Conservation (phyloP, 2,113 vertebrate species). For the Grammomys surdaster region DNA sequence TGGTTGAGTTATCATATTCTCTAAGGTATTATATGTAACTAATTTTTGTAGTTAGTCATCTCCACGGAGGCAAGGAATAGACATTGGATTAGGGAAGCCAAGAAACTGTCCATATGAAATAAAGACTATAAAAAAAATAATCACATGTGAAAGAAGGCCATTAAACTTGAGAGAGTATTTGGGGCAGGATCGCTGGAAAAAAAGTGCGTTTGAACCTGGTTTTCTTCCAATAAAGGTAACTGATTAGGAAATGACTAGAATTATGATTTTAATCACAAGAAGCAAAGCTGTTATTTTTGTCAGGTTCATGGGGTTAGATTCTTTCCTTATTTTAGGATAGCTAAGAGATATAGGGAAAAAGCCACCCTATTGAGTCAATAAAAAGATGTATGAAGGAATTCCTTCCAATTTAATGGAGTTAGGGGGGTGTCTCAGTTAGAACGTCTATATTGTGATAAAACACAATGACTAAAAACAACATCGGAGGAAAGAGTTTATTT, state of each 20-base stretch:
- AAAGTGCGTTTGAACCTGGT: neutral
- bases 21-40: neutral
- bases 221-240: neutral
- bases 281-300: neutral
- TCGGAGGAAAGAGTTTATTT: neutral
- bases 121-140: neutral
- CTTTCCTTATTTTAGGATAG: neutral
- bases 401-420: too few relatives aligned
- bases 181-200: neutral
- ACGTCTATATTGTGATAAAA: neutral
- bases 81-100: neutral
- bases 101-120: neutral
- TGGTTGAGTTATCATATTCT: neutral
- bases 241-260: neutral
- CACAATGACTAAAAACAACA: neutral
- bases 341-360: rapidly evolving
- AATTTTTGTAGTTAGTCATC: neutral
- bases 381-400: neutral
- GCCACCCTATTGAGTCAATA: neutral
- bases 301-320: neutral
- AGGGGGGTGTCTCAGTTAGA: neutral
- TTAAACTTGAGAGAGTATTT: neutral
- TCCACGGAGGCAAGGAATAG: neutral
- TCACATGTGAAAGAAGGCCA: neutral
- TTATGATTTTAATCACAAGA: neutral